Percentiles rank a stretch among this genome's conserved stretches.
phyloP scores from a whole-genome alignment of 1,140 invertebrate species.

The Neoseiulus cucumeris region DNA sequence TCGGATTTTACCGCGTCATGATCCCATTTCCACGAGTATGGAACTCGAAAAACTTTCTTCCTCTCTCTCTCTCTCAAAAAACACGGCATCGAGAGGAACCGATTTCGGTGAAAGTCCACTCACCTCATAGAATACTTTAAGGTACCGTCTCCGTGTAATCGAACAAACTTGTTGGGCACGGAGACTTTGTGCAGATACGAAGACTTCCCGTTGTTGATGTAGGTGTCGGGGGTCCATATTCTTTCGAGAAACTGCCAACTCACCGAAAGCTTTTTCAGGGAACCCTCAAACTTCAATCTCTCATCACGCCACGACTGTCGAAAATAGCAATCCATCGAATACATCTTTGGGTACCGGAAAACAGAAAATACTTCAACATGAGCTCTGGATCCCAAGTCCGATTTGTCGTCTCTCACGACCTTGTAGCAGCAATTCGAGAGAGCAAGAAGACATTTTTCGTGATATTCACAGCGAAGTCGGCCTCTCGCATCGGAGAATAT shows the following conservation, averaged over 20 bases:
- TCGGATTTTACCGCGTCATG: no score
- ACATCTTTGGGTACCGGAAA: conserved; percentile 28
- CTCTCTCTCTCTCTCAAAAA: no score
- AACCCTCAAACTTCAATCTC: conserved; percentile 29
- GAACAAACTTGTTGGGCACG: conserved; percentile 30
- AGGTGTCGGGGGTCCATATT: conserved; percentile 43
- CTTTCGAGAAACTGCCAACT: conserved; percentile 33
- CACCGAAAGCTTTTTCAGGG: conserved; percentile 29
- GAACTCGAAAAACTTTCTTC: no score
- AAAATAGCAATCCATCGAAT: conserved; percentile 42
- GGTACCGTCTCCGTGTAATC: conserved; percentile 27
- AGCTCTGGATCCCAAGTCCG: no score
- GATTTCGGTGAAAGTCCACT: neutral
- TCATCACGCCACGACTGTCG: conserved; percentile 39
- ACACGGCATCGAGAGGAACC: no score
- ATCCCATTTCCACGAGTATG: no score
- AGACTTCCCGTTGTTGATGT: conserved; percentile 36
- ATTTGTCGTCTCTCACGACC: no score
- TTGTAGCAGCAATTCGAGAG: no score
- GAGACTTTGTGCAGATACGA: conserved; percentile 31
- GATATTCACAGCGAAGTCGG: no score
- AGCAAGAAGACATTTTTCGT: no score
- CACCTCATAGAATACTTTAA: conserved; percentile 31
- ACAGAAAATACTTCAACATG: no score
- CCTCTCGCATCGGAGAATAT: no score